phyloP scores from a whole-genome alignment of 1,140 invertebrate genomes.

The Babylonia areolata region DNA sequence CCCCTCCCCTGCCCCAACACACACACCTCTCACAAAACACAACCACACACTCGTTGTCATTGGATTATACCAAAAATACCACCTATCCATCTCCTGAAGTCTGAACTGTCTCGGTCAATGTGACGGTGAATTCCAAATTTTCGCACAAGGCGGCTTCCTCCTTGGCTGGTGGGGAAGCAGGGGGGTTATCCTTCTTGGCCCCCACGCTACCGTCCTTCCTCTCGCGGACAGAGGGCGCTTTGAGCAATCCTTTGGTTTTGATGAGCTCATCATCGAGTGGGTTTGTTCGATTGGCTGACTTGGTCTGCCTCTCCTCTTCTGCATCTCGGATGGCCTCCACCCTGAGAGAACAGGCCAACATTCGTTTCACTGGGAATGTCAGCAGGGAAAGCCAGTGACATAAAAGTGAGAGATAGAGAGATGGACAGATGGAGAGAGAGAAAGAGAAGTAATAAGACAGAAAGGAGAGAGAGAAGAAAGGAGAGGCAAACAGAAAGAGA shows the following conservation, averaged over 20 bases:
- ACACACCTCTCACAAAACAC: too few relatives aligned
- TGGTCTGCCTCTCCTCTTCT: conserved; percentile 63
- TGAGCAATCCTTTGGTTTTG: conserved; percentile 69
- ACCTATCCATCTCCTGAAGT: neutral
- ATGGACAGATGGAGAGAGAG: too few relatives aligned
- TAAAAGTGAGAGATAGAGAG: too few relatives aligned
- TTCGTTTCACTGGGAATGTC: too few relatives aligned
- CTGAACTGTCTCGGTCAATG: neutral
- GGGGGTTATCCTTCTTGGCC: conserved; percentile 6
- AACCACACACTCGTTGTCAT: too few relatives aligned
- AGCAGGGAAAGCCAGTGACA: too few relatives aligned
- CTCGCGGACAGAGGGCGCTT: conserved; percentile 58
- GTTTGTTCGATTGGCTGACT: conserved; percentile 63
- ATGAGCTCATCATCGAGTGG: conserved; percentile 69
- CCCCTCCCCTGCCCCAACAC: neutral
- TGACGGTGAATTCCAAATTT: neutral
- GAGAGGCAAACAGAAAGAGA: too few relatives aligned
- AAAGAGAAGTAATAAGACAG: too few relatives aligned
- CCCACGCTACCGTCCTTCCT: neutral
- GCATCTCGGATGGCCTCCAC: conserved; percentile 69
- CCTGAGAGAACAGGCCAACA: conserved; percentile 38
- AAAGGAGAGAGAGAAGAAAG: too few relatives aligned
- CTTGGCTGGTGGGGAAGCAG: neutral
- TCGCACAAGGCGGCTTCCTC: neutral
- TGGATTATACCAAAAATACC: neutral